Percentiles rank a stretch among this genome's conserved stretches.
Evolutionary conservation across 2,797 vertebrate species (phyloP).

Genomic region (Furcifer pardalis): DNA sequence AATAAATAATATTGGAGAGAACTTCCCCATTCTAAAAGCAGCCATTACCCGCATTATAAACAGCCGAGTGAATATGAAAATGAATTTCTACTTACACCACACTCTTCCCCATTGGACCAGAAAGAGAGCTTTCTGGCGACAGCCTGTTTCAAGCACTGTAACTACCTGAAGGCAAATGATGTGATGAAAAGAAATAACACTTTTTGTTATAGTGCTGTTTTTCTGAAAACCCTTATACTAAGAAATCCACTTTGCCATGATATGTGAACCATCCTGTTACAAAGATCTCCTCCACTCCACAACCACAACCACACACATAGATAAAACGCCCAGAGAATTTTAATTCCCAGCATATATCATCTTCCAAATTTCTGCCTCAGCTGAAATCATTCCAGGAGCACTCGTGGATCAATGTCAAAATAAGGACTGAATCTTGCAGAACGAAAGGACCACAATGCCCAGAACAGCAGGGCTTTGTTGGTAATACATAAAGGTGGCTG

Average conservation of each 20-base stretch:
- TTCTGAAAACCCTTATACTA: neutral
- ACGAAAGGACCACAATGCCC: conserved; percentile 20
- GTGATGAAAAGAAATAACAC: too few species aligned
- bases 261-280: neutral
- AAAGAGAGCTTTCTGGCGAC: neutral
- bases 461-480: neutral
- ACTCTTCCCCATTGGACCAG: neutral
- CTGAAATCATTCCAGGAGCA: neutral
- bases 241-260: neutral
- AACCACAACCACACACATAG: neutral
- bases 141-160: neutral
- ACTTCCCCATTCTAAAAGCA: neutral
- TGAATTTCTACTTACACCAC: neutral
- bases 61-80: neutral
- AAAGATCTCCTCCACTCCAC: neutral
- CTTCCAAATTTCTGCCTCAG: neutral
- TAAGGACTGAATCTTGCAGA: conserved; percentile 10
- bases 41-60: neutral
- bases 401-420: conserved; percentile 2
- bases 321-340: neutral
- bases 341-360: neutral
- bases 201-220: neutral
- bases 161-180: neutral
- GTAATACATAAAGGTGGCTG: conserved; percentile 12
- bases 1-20: neutral